Conservation (phyloP, 2,113 vertebrate genomes). For the Myrmecophaga tridactyla region DNA sequence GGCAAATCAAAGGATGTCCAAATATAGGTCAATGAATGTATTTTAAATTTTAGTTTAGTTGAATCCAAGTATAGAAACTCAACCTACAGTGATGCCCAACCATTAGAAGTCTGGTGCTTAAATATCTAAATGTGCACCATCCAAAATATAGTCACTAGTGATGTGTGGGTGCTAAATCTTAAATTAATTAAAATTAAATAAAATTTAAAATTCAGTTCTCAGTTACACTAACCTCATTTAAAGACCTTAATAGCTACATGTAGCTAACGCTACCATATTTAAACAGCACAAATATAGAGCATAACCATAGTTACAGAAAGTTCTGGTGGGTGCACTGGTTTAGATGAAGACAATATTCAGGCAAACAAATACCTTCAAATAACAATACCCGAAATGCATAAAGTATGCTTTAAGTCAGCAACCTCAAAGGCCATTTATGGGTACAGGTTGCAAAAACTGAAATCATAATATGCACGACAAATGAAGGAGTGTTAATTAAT, state of each 20-base stretch:
- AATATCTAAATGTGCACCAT: background rate
- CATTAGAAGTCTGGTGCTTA: background rate
- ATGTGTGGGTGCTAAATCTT: background rate
- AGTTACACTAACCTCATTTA: background rate
- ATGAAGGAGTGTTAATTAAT: background rate
- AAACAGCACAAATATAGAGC: background rate
- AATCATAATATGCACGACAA: background rate
- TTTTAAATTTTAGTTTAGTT: slow-evolving; percentile 35
- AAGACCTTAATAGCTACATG: background rate
- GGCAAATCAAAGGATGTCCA: background rate
- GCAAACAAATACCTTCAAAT: background rate
- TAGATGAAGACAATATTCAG: background rate
- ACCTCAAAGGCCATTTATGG: background rate
- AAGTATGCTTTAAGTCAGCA: background rate
- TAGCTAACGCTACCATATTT: background rate
- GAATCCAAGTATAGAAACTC: background rate
- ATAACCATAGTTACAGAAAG: background rate
- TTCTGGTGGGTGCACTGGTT: background rate
- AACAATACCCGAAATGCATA: background rate
- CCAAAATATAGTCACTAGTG: background rate
- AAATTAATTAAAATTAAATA: slow-evolving; percentile 53
- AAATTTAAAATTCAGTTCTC: slow-evolving; percentile 18
- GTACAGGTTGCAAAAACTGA: background rate
- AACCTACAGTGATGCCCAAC: background rate
- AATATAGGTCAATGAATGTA: background rate